A percentile compares a stretch with the other conserved stretches of the same genome.
phyloP scores from a whole-genome alignment of 53 echinoderm and acorn worm species.

The Zoroaster sp. region DNA sequence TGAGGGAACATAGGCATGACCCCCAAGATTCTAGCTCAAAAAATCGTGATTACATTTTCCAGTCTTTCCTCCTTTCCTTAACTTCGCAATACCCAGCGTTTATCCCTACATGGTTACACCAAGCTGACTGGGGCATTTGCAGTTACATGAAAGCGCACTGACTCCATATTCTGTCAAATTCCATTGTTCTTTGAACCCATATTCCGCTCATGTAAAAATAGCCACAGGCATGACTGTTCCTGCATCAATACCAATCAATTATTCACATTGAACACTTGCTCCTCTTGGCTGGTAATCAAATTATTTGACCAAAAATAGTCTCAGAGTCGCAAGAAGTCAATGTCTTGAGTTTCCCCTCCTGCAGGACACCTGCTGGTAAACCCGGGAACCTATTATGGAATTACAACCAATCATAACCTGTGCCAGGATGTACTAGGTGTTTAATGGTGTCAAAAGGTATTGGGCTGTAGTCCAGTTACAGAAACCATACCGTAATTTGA shows the following conservation, averaged over 20 bases:
- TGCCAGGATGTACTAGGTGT: slow-evolving; percentile 16
- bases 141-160: too few species aligned
- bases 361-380: slow-evolving; percentile 2
- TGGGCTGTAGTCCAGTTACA: not conserved
- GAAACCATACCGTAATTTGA: not conserved
- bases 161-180: too few species aligned
- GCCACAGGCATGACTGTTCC: not conserved
- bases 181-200: not conserved
- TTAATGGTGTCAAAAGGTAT: slow-evolving; percentile 24
- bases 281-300: slow-evolving; percentile 11
- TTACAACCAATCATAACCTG: slow-evolving; percentile 13
- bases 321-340: not conserved
- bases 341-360: slow-evolving; percentile 7
- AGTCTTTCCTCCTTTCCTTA: too few species aligned
- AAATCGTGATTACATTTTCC: too few species aligned
- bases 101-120: too few species aligned
- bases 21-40: too few species aligned
- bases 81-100: too few species aligned
- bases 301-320: slow-evolving; percentile 19
- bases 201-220: not conserved
- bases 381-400: slow-evolving; percentile 37
- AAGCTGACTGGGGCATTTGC: too few species aligned
- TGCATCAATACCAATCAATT: not conserved
- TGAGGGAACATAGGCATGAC: too few species aligned
- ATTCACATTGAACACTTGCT: not conserved